Base-by-base conservation (phyloP, 2,113 vertebrate species). In the Uria lomvia region DNA sequence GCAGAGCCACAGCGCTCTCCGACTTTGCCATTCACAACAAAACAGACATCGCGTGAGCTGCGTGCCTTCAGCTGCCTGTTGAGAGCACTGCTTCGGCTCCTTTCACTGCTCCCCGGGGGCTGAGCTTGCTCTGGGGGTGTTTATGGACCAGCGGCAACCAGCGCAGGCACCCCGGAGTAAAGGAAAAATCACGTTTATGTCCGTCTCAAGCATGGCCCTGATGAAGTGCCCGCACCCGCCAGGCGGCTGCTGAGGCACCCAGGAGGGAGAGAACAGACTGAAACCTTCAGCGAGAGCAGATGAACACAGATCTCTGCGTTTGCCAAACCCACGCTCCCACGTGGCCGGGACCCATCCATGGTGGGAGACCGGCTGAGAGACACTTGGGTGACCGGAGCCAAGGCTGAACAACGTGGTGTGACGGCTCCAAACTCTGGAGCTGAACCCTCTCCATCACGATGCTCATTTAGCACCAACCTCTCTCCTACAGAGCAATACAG, bases 381-480 rank as follows among this genome's bases (percentile, higher is more conserved):
- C 16, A 4, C 40, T 23, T 7, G 40, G 15, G n/a, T 45, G 23
- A 60, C 21, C 17, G 9, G 29, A 67, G 14, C 38, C 24, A 12
- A 17, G 21, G 5, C 34, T 47, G n/a, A 30, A 18, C 52, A n/a
- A 17, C 0, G 0, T 2, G 40, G 14, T 66, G 18, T 19, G 29
- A 27, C 52, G 4, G 38, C 65, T 77, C 59, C 17, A 11, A 9
- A 6, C 42, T 26, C 58, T 18, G 49, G 43, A 60, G 15, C 47
- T 6, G 62, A 49, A 15, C 11, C 26, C 45, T 40, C 30, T 34
- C 18, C 22, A 12, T 30, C 71, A 27, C 0, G 2, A 47, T 17
- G 26, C 22, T 49, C 42, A 6, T 22, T 55, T 13, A 26, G 23
- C 60, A 34, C 11, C 43, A 29, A 43, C 15, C 34, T 66, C 52